A percentile compares a stretch with the other conserved stretches of the same genome.
Conservation (phyloP, 2,113 vertebrate species). For the Mesembrinibis cayennensis region DNA sequence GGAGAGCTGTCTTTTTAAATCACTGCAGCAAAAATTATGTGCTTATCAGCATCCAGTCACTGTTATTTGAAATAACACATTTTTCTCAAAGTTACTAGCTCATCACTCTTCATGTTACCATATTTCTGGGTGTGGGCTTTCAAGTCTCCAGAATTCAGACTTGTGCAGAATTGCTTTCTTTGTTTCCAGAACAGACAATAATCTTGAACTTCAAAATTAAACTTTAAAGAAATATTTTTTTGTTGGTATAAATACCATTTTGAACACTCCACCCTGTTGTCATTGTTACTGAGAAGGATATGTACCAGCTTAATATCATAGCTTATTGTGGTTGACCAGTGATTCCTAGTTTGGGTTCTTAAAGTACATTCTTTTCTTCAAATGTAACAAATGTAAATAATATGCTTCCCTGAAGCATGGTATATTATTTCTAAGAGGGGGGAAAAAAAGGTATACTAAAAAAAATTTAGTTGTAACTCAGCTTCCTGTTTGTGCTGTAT, state of each 20-base stretch:
- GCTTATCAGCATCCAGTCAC: background rate
- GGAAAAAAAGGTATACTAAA: background rate
- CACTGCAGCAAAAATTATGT: background rate
- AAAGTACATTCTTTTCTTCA: slow-evolving; percentile 37
- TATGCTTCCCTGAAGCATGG: background rate
- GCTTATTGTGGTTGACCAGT: slow-evolving; percentile 4
- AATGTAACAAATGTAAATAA: slow-evolving; percentile 6
- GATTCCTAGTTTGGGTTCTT: slow-evolving; percentile 9
- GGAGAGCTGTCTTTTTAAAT: background rate
- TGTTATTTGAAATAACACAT: background rate
- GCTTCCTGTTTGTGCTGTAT: background rate
- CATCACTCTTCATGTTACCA: background rate
- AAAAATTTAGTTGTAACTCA: background rate
- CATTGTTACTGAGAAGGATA: slow-evolving; percentile 19
- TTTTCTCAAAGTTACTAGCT: background rate
- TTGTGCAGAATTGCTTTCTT: slow-evolving; percentile 11
- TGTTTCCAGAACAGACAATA: background rate
- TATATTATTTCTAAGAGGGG: background rate
- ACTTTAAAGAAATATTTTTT: slow-evolving; percentile 11
- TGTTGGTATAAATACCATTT: slow-evolving; percentile 21
- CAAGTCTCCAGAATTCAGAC: background rate
- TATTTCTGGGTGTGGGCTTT: background rate
- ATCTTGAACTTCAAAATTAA: slow-evolving; percentile 28
- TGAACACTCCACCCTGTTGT: slow-evolving; percentile 7
- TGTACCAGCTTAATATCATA: background rate